These are phyloP conservation scores for Plestiodon gilberti DNA, from an alignment of 2,113 vertebrate species.

Conservation along the genomic window DNA sequence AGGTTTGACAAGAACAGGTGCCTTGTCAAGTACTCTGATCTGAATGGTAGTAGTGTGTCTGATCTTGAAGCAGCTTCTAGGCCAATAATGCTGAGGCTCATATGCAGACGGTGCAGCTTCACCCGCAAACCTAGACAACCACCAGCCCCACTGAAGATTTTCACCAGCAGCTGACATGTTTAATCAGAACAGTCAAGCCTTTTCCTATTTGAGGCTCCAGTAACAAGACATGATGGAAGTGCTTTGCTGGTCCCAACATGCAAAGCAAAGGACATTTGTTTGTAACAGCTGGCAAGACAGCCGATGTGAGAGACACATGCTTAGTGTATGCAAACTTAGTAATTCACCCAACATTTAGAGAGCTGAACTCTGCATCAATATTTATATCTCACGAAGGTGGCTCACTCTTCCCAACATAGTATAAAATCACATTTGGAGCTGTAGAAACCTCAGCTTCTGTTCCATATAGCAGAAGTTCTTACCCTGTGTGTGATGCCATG, in stretches of 20 bases:
- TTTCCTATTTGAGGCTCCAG: too few species aligned
- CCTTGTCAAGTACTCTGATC: neutral
- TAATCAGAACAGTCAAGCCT: neutral
- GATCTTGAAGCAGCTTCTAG: neutral
- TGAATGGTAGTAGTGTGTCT: neutral
- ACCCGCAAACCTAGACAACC: neutral
- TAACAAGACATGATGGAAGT: neutral
- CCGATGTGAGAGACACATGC: neutral
- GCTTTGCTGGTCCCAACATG: conserved; percentile 1
- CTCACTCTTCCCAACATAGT: too few species aligned
- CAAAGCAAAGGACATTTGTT: neutral
- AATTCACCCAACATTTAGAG: neutral
- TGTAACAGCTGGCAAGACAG: neutral
- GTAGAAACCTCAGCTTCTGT: neutral
- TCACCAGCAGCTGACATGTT: neutral
- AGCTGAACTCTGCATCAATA: neutral
- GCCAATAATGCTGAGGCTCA: neutral
- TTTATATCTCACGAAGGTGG: too few species aligned
- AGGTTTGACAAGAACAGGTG: neutral
- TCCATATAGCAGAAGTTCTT: neutral
- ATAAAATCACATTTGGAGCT: neutral
- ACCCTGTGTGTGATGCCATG: neutral
- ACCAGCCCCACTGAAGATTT: neutral
- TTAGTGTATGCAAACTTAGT: neutral
- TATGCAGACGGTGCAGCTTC: neutral